These are phyloP conservation scores for Gryllus bimaculatus DNA, from an alignment of 1,140 invertebrate genomes.

Conservation along the genomic window DNA sequence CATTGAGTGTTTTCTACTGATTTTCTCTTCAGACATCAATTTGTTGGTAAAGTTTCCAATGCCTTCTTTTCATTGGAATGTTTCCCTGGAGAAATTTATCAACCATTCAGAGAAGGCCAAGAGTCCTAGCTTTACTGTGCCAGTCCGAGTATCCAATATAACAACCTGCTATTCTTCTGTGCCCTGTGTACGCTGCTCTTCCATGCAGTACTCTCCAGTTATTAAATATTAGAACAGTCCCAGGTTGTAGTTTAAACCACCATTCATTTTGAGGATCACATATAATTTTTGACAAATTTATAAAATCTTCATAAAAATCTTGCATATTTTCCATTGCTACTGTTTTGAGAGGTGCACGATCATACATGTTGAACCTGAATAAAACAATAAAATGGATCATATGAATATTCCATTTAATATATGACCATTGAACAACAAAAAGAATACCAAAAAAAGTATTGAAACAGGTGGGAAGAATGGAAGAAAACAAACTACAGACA, in stretches of 20 bases:
- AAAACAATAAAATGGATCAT: background rate
- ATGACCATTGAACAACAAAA: too few species aligned
- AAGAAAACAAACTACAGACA: too few species aligned
- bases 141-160: slow-evolving; percentile 39
- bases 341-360: slow-evolving; percentile 51
- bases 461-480: too few species aligned
- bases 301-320: slow-evolving; percentile 51
- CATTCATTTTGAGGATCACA: slow-evolving; percentile 40
- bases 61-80: background rate
- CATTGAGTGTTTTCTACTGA: too few species aligned
- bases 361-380: slow-evolving; percentile 54
- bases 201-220: slow-evolving; percentile 69
- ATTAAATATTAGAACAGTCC: slow-evolving; percentile 58
- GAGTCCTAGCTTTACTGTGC: slow-evolving; percentile 25
- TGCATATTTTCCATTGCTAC: slow-evolving; percentile 38
- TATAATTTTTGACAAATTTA: slow-evolving; percentile 44
- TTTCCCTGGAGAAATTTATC: background rate
- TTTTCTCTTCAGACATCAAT: too few species aligned
- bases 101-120: slow-evolving; percentile 21
- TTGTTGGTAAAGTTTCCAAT: too few species aligned
- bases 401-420: too few species aligned
- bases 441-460: too few species aligned
- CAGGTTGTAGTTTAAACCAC: slow-evolving; percentile 50
- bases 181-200: slow-evolving; percentile 50
- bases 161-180: slow-evolving; percentile 44